Evolutionary conservation across 2,888 invertebrate species (phyloP).

Genomic region (Trachelus iudaicus): DNA sequence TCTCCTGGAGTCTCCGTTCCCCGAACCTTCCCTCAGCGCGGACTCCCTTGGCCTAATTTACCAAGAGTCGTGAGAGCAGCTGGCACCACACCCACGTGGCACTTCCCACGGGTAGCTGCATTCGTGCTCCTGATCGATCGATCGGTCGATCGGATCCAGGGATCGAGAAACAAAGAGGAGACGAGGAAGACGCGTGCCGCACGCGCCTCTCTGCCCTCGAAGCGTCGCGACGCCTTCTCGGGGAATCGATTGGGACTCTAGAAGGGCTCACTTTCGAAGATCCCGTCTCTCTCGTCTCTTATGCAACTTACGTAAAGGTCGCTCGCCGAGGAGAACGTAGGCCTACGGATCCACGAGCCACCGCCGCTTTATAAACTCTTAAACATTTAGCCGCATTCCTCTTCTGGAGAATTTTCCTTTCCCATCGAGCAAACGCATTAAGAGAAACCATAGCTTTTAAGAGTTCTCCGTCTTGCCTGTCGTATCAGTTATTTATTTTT

Average conservation of each 20-base stretch:
- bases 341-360: background rate
- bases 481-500: constrained; percentile 1
- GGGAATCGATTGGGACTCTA: background rate
- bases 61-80: constrained; percentile 10
- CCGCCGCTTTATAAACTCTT: no score
- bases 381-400: background rate
- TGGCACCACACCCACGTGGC: constrained; percentile 8
- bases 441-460: background rate
- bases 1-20: background rate
- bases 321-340: background rate
- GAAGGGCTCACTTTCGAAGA: background rate
- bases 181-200: background rate
- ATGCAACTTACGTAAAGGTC: background rate
- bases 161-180: background rate
- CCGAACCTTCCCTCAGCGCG: no score
- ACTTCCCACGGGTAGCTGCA: background rate
- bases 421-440: background rate
- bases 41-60: background rate
- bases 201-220: background rate
- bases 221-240: no score
- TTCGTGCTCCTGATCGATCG: constrained; percentile 9
- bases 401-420: background rate
- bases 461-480: background rate
- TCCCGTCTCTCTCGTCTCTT: background rate
- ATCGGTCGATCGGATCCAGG: background rate